Conservation (phyloP, 2,113 vertebrate species). For the Fregetta grallaria region DNA sequence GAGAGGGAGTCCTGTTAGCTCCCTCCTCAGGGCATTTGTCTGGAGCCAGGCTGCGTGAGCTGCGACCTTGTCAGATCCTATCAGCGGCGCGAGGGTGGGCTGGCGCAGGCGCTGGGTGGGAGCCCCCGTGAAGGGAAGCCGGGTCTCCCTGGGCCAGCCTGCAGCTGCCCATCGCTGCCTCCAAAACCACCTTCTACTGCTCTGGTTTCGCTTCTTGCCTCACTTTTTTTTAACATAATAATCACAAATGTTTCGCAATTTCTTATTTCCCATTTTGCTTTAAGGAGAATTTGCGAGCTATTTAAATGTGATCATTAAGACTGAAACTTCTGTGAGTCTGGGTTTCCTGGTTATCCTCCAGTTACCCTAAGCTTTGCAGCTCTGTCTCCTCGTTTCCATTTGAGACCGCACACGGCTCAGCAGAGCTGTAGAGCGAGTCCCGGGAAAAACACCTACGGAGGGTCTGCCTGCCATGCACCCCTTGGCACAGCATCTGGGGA, state of each 20-base stretch:
- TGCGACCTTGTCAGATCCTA: slow-evolving; percentile 39
- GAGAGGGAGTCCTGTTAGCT: neutral
- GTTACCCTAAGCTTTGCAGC: neutral
- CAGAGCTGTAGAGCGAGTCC: neutral
- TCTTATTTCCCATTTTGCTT: neutral
- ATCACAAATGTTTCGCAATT: neutral
- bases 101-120: neutral
- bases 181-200: neutral
- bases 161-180: neutral
- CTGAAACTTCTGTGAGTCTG: neutral
- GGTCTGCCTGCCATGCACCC: neutral
- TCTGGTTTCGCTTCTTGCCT: slow-evolving; percentile 6
- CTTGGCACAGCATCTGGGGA: neutral
- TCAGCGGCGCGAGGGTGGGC: neutral
- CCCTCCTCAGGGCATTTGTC: slow-evolving; percentile 4
- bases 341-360: neutral
- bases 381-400: neutral
- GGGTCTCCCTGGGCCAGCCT: neutral
- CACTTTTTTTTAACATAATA: neutral
- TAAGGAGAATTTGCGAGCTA: neutral
- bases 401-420: neutral
- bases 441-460: neutral
- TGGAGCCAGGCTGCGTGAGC: neutral
- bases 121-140: neutral
- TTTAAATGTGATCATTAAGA: slow-evolving; percentile 1